A percentile compares a stretch with the other conserved stretches of the same genome.
phyloP scores from a whole-genome alignment of 2,888 invertebrate genomes.

The Drosophila paramelanica region DNA sequence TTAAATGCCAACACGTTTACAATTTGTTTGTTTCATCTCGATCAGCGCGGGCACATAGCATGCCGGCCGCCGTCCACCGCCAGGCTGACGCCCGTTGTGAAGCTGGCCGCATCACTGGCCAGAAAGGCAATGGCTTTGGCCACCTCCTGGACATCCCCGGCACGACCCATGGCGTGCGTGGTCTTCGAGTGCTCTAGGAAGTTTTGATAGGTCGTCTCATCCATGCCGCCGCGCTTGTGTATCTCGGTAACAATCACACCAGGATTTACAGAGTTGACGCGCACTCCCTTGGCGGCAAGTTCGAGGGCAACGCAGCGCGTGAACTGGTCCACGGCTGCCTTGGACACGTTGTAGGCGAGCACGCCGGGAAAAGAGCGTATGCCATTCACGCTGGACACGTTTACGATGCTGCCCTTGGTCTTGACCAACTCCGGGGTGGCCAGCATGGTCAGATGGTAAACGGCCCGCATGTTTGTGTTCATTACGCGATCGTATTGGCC shows the following conservation, averaged over 20 bases:
- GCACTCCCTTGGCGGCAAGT: conserved; percentile 90
- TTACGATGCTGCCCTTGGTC: conserved; percentile 94
- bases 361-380: conserved; percentile 94
- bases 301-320: conserved; percentile 96
- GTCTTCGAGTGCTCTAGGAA: conserved; percentile 92
- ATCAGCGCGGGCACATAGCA: conserved; percentile 89
- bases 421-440: conserved; percentile 92
- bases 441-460: conserved; percentile 92
- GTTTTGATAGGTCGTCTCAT: conserved; percentile 90
- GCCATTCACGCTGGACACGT: conserved; percentile 97
- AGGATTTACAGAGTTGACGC: conserved; percentile 96
- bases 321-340: conserved; percentile 97
- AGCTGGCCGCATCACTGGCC: conserved; percentile 90
- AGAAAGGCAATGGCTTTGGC: conserved; percentile 95
- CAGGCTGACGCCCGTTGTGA: conserved; percentile 90
- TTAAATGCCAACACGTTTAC: conserved; percentile 36
- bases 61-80: conserved; percentile 89
- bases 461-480: conserved; percentile 92
- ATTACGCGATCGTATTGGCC: conserved; percentile 94
- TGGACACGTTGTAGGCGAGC: conserved; percentile 96
- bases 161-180: conserved; percentile 95
- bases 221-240: conserved; percentile 92
- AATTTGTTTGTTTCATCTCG: background rate
- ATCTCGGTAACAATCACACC: conserved; percentile 94
- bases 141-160: conserved; percentile 93